Conservation (phyloP, 2,113 vertebrate genomes). For the Thalassoma bifasciatum region DNA sequence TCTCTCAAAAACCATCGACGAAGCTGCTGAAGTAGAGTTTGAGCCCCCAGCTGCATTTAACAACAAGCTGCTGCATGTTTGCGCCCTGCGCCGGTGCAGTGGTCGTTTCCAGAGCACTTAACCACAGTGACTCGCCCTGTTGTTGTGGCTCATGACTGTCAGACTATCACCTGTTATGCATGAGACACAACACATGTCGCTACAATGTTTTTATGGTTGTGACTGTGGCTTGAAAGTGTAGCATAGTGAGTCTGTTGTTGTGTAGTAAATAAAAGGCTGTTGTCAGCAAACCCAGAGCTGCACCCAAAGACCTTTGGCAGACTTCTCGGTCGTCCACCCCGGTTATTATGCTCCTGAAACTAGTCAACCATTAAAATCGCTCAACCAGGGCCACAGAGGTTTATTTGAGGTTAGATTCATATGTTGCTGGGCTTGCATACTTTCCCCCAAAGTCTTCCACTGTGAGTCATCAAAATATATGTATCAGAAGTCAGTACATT, state of each 20-base stretch:
- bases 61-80: constrained; percentile 42
- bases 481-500: background rate
- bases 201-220: background rate
- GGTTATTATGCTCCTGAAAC: constrained; percentile 26
- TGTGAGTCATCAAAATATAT: background rate
- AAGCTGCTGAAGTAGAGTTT: constrained; percentile 16
- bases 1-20: background rate
- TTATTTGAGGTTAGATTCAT: constrained; percentile 3
- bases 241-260: background rate
- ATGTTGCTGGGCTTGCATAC: background rate
- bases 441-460: background rate
- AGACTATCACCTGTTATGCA: background rate
- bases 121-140: constrained; percentile 18
- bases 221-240: background rate
- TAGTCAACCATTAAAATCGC: constrained; percentile 49
- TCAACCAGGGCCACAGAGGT: constrained; percentile 4
- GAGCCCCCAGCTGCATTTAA: constrained; percentile 18
- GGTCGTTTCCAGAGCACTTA: constrained; percentile 2
- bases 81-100: constrained; percentile 46
- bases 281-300: background rate
- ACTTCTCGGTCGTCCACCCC: constrained; percentile 56
- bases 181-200: background rate
- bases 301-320: constrained; percentile 41
- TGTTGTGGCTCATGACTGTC: constrained; percentile 15
- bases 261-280: background rate